These are phyloP conservation scores for Hydractinia echinata DNA, from an alignment of 30 jellyfish, hydroid and myxozoan species.

Conservation along the genomic window DNA sequence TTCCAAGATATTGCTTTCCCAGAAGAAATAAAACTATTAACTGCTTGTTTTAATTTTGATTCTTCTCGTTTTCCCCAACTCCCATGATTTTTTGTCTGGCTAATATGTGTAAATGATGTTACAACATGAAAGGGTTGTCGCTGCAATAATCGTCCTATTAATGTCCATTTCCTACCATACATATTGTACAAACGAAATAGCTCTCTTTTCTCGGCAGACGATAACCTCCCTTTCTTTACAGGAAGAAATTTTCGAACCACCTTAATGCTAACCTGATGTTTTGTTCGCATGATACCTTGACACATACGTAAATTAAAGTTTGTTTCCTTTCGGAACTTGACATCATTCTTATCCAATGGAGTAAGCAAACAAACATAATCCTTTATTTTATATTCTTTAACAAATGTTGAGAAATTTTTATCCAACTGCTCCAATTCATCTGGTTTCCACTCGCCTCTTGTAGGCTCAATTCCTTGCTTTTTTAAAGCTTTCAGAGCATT, in stretches of 20 bases:
- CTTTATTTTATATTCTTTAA: background rate
- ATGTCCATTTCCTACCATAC: slow-evolving; percentile 1
- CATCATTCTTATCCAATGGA: slow-evolving; percentile 7
- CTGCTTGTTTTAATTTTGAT: no score
- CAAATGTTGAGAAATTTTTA: background rate
- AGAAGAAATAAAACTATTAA: no score
- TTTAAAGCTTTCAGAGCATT: background rate
- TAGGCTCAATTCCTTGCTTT: slow-evolving; percentile 6
- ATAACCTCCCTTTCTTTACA: background rate
- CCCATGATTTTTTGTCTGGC: no score
- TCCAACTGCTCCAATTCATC: background rate
- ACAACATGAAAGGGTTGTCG: background rate
- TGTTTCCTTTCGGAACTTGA: background rate
- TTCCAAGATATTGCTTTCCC: no score
- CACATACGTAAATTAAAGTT: slow-evolving; percentile 2
- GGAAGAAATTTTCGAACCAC: background rate
- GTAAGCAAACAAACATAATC: background rate
- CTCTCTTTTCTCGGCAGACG: background rate
- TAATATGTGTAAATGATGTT: no score
- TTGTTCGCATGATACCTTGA: slow-evolving; percentile 1
- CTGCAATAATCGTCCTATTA: background rate
- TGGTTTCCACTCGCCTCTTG: background rate
- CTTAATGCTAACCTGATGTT: background rate
- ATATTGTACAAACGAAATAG: slow-evolving; percentile 1
- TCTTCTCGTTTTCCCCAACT: no score